These are phyloP conservation scores for Erebia epiphron DNA, from an alignment of 2,888 invertebrate genomes.

Conservation along the genomic window DNA sequence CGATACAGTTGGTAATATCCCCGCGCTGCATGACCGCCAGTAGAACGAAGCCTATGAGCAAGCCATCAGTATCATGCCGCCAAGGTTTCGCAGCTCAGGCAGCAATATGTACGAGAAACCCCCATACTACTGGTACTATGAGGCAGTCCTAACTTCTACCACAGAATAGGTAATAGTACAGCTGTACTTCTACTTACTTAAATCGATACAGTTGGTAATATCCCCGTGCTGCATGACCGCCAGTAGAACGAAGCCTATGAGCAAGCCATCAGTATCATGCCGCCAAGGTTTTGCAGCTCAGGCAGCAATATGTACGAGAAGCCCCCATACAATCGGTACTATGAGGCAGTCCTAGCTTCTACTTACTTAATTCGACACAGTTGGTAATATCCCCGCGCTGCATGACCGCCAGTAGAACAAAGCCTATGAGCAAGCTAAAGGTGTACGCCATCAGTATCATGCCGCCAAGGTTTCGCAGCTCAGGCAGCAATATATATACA, in stretches of 20 bases:
- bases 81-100: too few relatives aligned
- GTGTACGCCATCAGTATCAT: slow-evolving; percentile 89
- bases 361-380: slow-evolving; percentile 9
- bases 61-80: slow-evolving; percentile 83
- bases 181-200: too few relatives aligned
- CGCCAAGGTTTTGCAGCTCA: slow-evolving; percentile 83
- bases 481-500: slow-evolving; percentile 40
- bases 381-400: slow-evolving; percentile 46
- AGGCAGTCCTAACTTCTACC: too few relatives aligned
- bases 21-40: slow-evolving; percentile 75
- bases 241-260: slow-evolving; percentile 85
- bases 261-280: slow-evolving; percentile 88
- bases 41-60: slow-evolving; percentile 86
- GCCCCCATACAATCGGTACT: too few relatives aligned
- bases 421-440: slow-evolving; percentile 84
- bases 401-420: slow-evolving; percentile 81
- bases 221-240: slow-evolving; percentile 67
- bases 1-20: background rate
- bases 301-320: slow-evolving; percentile 19
- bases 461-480: slow-evolving; percentile 85
- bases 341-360: background rate
- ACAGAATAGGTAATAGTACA: too few relatives aligned
- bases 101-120: too few relatives aligned
- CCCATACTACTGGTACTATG: too few relatives aligned
- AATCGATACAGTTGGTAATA: background rate